Evolutionary conservation across 92 coral and sea anemone genomes (phyloP), one percentile per base, ranked within the genome.

Genomic region (Parazoanthus atlanticus): DNA sequence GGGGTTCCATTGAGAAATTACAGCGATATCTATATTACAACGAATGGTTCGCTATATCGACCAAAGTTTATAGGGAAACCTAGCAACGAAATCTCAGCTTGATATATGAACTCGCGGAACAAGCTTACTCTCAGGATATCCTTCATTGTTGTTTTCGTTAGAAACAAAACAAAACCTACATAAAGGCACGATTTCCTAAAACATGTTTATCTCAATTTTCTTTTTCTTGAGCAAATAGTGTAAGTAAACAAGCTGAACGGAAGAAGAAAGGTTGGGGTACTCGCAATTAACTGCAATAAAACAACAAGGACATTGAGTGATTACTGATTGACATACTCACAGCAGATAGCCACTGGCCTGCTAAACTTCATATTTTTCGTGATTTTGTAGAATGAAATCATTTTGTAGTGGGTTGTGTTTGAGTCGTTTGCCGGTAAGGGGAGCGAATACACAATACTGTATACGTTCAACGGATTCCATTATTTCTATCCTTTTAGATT

Each of bases 31-130:
- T 21, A 61, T 19, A 0, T 3, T 15, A 8, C 11, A 80, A 56
- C 70, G 46, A 21, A 61, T 3, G 25, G 26, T 61, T 61, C 70
- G n/a, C 43, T 16, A 76, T 38, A 32, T 38, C 38, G 4, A 8
- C n/a, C n/a, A 36, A 76, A 19, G 15, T 52, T 80, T 80, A 25
- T 61, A 1, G 29, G 12, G 84, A 80, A 80, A 28, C 84, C 84
- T 80, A 80, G 84, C 84, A 80, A 80, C 84, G 84, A 80, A 56
- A 56, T 40, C 70, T 13, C 29, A 80, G 69, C 28, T 19, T 61
- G 84, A 80, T 0, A 36, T n/a, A n/a, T n/a, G n/a, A n/a, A n/a
- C n/a, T n/a, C n/a, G n/a, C n/a, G n/a, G n/a, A n/a, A 64, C 70
- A 23, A 36, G 26, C 9, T 34, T 41, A 33, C 10, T 49, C 83